These are phyloP conservation scores for Colistium nudipinnis DNA, from an alignment of 2,113 vertebrate genomes.

Conservation along the genomic window DNA sequence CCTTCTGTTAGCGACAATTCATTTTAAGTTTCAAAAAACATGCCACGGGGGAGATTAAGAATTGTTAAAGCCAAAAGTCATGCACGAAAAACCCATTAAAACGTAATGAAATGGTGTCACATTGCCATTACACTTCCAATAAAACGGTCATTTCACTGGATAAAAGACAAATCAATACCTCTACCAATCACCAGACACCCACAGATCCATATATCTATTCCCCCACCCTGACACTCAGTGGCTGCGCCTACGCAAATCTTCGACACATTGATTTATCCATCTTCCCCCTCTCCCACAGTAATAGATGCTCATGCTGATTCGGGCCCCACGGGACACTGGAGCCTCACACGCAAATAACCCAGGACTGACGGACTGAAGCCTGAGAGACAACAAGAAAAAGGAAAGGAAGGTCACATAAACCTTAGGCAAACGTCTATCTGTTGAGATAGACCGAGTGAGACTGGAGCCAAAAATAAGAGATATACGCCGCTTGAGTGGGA, in stretches of 20 bases:
- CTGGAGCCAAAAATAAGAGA: background rate
- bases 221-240: slow-evolving; percentile 48
- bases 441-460: slow-evolving; percentile 18
- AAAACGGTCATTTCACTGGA: slow-evolving; percentile 55
- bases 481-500: background rate
- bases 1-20: background rate
- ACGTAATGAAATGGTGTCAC: slow-evolving; percentile 41
- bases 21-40: slow-evolving; percentile 3
- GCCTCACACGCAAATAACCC: slow-evolving; percentile 15
- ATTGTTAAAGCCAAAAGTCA: slow-evolving; percentile 14
- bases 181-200: slow-evolving; percentile 55
- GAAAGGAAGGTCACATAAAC: slow-evolving; percentile 28
- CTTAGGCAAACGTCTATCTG: background rate
- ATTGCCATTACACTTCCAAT: slow-evolving; percentile 46
- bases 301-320: slow-evolving; percentile 67
- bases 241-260: slow-evolving; percentile 42
- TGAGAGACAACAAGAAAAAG: slow-evolving; percentile 10
- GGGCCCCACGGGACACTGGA: slow-evolving; percentile 52
- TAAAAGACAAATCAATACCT: slow-evolving; percentile 56
- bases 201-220: slow-evolving; percentile 65
- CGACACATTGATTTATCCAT: slow-evolving; percentile 59
- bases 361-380: slow-evolving; percentile 21
- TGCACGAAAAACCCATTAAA: slow-evolving; percentile 38
- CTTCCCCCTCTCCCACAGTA: slow-evolving; percentile 32
- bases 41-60: background rate